These are phyloP conservation scores for Mesembrinibis cayennensis DNA, from an alignment of 2,113 vertebrate genomes.

Conservation along the genomic window DNA sequence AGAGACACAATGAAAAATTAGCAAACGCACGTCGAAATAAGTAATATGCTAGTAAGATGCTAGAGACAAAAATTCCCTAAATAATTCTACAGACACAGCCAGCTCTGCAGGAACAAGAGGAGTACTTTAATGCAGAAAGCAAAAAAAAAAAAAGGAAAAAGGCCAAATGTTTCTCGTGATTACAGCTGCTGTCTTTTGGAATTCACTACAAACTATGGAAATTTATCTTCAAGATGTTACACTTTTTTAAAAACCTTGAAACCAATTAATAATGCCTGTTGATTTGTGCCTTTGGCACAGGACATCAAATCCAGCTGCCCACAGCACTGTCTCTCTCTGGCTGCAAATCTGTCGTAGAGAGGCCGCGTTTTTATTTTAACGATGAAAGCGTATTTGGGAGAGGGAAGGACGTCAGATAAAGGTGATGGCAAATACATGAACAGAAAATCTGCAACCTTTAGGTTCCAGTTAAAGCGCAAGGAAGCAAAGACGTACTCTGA, in stretches of 20 bases:
- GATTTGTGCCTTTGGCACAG: not conserved
- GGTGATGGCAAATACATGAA: accelerated
- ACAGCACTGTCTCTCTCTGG: not conserved
- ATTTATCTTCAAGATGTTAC: not conserved
- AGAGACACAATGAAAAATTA: not conserved
- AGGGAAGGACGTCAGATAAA: not conserved
- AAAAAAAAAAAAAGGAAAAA: not conserved
- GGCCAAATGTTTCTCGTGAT: not conserved
- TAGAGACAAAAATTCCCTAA: not conserved
- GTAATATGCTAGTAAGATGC: not conserved
- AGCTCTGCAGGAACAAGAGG: not conserved
- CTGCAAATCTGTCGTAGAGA: not conserved
- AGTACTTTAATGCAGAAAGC: not conserved
- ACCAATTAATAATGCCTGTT: not conserved
- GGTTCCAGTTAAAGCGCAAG: not conserved
- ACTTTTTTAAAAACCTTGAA: not conserved
- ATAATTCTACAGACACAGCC: not conserved
- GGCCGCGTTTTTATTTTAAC: not conserved
- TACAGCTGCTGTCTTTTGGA: not conserved
- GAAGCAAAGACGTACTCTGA: not conserved
- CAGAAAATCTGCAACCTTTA: not conserved
- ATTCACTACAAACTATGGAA: not conserved
- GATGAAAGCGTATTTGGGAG: not conserved
- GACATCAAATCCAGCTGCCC: not conserved
- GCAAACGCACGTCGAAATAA: not conserved